A percentile compares a stretch with the other conserved stretches of the same genome.
Evolutionary conservation across 92 coral and sea anemone genomes (phyloP).

Genomic region (Phenganax marumi): DNA sequence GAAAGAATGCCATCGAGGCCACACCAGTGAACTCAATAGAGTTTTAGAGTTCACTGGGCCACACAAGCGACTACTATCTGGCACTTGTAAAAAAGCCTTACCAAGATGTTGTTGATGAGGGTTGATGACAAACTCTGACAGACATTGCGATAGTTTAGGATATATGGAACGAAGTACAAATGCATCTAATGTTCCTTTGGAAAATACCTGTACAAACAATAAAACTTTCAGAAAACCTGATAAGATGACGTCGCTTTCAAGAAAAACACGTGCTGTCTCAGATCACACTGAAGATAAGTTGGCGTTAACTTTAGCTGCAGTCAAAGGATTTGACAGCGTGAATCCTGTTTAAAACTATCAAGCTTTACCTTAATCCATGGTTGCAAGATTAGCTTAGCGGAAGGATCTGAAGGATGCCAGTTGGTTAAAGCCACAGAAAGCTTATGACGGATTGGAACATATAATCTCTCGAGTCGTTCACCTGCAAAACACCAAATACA

Average conservation of each 20-base stretch:
- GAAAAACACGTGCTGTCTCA: background rate
- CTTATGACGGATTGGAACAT: conserved; percentile 88
- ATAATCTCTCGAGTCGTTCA: conserved; percentile 75
- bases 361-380: conserved; percentile 84
- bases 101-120: conserved; percentile 99
- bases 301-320: background rate
- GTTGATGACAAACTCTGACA: conserved; percentile 89
- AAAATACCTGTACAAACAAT: conserved; percentile 71
- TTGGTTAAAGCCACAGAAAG: conserved; percentile 86
- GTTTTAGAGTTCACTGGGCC: background rate
- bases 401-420: conserved; percentile 99
- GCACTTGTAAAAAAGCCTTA: conserved; percentile 20
- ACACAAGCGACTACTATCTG: background rate
- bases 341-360: background rate
- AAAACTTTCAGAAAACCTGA: background rate
- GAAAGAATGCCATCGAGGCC: background rate
- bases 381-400: conserved; percentile 93
- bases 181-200: conserved; percentile 95
- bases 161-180: conserved; percentile 93
- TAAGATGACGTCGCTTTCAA: background rate
- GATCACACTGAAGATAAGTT: background rate
- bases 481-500: conserved; percentile 48
- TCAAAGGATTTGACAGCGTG: background rate
- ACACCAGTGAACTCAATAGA: background rate
- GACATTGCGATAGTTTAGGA: conserved; percentile 86